Evolutionary conservation across 2,113 vertebrate species (phyloP).

Genomic region (Eulemur rufifrons): DNA sequence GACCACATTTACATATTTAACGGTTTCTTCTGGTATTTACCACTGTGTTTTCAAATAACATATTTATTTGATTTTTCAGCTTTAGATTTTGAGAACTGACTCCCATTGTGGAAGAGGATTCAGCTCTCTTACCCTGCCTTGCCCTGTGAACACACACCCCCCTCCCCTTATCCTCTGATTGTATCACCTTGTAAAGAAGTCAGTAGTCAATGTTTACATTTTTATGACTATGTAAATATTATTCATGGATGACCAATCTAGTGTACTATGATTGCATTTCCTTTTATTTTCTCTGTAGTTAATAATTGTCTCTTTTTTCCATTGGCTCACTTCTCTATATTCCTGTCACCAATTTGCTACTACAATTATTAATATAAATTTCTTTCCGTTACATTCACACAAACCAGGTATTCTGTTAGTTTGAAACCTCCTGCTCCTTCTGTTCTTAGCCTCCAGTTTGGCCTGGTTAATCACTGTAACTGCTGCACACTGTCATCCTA

Average conservation of each 20-base stretch:
- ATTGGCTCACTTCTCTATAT: not conserved
- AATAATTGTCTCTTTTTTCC: not conserved
- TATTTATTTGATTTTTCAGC: not conserved
- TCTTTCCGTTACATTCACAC: not conserved
- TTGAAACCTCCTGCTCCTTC: not conserved
- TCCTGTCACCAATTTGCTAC: not conserved
- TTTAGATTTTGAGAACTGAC: not conserved
- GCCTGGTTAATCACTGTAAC: not conserved
- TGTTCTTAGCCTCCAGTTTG: not conserved
- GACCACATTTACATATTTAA: not conserved
- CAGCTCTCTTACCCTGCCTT: not conserved
- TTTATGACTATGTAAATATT: constrained; percentile 19
- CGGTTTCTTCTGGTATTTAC: not conserved
- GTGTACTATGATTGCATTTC: not conserved
- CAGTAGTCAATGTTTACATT: not conserved
- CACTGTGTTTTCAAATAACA: not conserved
- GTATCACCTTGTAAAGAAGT: not conserved
- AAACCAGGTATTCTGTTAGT: not conserved
- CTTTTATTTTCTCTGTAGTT: constrained; percentile 25
- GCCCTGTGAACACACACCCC: fast-evolving
- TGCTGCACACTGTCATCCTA: fast-evolving
- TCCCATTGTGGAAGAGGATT: not conserved
- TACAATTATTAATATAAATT: not conserved
- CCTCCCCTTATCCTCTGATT: not conserved
- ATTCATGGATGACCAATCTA: constrained; percentile 5